phyloP scores from a whole-genome alignment of 2,797 vertebrate genomes.

The Scolopax rusticola region DNA sequence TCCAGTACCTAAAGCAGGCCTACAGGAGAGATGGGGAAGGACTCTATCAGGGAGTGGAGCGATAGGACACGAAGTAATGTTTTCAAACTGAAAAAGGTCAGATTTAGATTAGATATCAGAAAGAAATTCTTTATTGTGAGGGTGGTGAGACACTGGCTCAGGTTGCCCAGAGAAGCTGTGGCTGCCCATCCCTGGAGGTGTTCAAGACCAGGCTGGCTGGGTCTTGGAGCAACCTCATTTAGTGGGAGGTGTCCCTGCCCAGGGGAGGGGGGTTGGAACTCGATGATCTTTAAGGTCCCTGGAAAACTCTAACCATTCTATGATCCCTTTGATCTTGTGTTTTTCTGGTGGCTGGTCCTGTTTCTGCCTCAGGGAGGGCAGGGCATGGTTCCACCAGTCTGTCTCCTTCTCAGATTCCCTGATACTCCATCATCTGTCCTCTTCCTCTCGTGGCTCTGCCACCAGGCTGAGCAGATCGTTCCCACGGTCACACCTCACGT shows the following conservation, averaged over 20 bases:
- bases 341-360: too few species aligned
- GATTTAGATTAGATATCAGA: not conserved
- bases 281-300: too few species aligned
- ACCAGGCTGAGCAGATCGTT: not conserved
- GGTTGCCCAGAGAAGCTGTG: too few species aligned
- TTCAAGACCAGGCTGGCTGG: too few species aligned
- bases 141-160: too few species aligned
- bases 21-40: not conserved
- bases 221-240: too few species aligned
- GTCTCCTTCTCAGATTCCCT: not conserved
- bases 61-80: not conserved
- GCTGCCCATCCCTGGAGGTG: too few species aligned
- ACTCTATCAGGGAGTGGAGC: not conserved
- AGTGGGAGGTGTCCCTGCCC: too few species aligned
- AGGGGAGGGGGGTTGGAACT: too few species aligned
- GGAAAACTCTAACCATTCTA: too few species aligned
- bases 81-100: not conserved
- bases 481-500: fast-evolving
- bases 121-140: not conserved
- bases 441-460: not conserved
- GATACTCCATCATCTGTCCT: not conserved
- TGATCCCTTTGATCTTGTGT: too few species aligned
- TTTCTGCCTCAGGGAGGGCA: not conserved
- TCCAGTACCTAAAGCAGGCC: not conserved
- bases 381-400: not conserved